Evolutionary conservation across 2,113 vertebrate genomes (phyloP).

Genomic region (Xiphophorus hellerii): DNA sequence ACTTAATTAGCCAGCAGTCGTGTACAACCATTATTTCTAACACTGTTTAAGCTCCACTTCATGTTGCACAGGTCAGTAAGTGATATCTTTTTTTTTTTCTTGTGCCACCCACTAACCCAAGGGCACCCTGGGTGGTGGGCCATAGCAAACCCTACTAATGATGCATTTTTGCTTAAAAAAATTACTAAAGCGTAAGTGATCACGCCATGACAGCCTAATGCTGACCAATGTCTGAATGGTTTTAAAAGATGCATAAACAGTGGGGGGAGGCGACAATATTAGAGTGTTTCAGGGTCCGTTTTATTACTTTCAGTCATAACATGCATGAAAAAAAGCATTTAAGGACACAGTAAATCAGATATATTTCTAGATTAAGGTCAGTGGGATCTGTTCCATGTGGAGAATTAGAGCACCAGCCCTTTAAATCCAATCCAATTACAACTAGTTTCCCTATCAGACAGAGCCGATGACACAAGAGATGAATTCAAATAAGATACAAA

Average conservation of each 20-base stretch:
- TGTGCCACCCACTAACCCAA: too few species aligned
- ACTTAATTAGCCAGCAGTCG: too few species aligned
- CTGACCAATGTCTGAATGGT: not conserved
- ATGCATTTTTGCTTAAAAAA: not conserved
- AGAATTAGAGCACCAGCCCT: not conserved
- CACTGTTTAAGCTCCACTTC: too few species aligned
- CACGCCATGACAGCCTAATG: too few species aligned
- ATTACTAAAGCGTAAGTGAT: not conserved
- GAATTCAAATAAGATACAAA: not conserved
- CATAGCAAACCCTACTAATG: too few species aligned
- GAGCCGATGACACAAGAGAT: not conserved
- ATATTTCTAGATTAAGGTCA: constrained; percentile 6
- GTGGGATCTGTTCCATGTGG: not conserved
- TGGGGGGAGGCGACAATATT: not conserved
- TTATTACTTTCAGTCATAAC: not conserved
- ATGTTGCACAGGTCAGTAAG: too few species aligned
- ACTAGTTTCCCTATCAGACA: not conserved
- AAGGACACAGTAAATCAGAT: not conserved
- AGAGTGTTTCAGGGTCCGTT: not conserved
- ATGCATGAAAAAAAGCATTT: not conserved
- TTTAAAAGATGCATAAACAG: not conserved
- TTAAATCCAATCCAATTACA: constrained; percentile 21
- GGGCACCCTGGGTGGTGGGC: too few species aligned
- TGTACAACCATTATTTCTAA: too few species aligned
- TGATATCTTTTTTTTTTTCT: too few species aligned